These are phyloP conservation scores for Gonatopus flavifemur DNA, from an alignment of 1,140 invertebrate species.

Conservation along the genomic window DNA sequence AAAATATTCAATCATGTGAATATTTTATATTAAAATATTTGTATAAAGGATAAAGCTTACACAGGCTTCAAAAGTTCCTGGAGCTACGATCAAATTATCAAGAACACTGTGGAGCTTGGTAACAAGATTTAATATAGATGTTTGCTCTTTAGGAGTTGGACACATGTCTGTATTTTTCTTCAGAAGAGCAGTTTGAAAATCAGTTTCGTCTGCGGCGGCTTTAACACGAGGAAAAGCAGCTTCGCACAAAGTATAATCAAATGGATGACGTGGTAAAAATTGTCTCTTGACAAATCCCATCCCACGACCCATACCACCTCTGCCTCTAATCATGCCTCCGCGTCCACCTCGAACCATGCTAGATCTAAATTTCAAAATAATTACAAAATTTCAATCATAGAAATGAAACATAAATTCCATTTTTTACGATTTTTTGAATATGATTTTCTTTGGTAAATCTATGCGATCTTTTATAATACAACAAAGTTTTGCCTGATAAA, in stretches of 20 bases:
- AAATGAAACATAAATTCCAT: constrained; percentile 1
- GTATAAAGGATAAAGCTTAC: constrained; percentile 69
- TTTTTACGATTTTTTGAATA: too few relatives aligned
- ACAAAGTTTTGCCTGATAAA: too few relatives aligned
- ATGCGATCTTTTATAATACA: too few relatives aligned
- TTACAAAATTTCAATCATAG: background rate
- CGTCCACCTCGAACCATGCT: constrained; percentile 62
- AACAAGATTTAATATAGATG: constrained; percentile 87
- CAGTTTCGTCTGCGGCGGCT: constrained; percentile 66
- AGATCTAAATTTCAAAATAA: constrained; percentile 9
- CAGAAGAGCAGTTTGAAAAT: constrained; percentile 24
- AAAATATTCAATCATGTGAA: constrained; percentile 2
- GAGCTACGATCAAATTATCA: constrained; percentile 90
- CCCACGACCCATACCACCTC: constrained; percentile 72
- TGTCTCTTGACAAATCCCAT: constrained; percentile 67
- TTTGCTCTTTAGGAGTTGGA: constrained; percentile 86
- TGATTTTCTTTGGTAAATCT: too few relatives aligned
- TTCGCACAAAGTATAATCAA: constrained; percentile 88
- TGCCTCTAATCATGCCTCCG: constrained; percentile 61
- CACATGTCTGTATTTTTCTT: constrained; percentile 32
- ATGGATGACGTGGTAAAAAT: constrained; percentile 83
- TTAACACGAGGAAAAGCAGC: constrained; percentile 85
- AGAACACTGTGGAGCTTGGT: constrained; percentile 91
- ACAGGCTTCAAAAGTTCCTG: constrained; percentile 92
- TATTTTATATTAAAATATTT: constrained; percentile 14